Conservation (phyloP, 2,888 invertebrate genomes). For the Platynereis dumerilii region DNA sequence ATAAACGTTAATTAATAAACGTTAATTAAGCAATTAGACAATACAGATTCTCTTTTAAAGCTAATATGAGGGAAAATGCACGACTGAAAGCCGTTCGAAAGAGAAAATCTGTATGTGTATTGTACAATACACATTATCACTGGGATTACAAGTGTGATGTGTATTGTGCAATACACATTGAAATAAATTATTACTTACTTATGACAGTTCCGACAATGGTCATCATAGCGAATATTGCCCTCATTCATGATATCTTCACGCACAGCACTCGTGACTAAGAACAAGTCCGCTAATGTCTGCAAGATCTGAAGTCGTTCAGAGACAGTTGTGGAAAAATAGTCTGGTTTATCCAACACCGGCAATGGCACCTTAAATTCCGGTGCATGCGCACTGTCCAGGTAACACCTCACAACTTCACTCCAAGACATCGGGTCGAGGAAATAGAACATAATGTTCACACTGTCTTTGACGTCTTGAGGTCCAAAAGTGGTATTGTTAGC, state of each 20-base stretch:
- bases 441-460: constrained; percentile 90
- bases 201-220: constrained; percentile 63
- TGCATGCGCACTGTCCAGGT: constrained; percentile 83
- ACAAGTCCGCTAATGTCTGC: constrained; percentile 92
- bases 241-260: constrained; percentile 92
- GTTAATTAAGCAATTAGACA: no score
- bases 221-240: constrained; percentile 70
- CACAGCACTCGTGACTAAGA: constrained; percentile 89
- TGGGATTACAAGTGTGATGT: no score
- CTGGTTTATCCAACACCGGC: constrained; percentile 48
- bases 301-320: constrained; percentile 65
- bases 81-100: not conserved
- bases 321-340: constrained; percentile 56
- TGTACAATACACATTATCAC: no score
- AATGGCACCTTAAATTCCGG: constrained; percentile 55
- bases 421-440: constrained; percentile 95
- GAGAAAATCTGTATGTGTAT: no score
- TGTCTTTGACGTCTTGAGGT: constrained; percentile 95
- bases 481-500: constrained; percentile 81
- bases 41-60: no score
- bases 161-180: no score
- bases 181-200: no score
- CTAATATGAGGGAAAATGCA: not conserved
- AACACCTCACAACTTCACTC: constrained; percentile 89
- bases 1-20: not conserved